Percentiles rank a stretch among this genome's conserved stretches.
Evolutionary conservation across 2,797 vertebrate genomes (phyloP).

Genomic region (Morus bassanus): DNA sequence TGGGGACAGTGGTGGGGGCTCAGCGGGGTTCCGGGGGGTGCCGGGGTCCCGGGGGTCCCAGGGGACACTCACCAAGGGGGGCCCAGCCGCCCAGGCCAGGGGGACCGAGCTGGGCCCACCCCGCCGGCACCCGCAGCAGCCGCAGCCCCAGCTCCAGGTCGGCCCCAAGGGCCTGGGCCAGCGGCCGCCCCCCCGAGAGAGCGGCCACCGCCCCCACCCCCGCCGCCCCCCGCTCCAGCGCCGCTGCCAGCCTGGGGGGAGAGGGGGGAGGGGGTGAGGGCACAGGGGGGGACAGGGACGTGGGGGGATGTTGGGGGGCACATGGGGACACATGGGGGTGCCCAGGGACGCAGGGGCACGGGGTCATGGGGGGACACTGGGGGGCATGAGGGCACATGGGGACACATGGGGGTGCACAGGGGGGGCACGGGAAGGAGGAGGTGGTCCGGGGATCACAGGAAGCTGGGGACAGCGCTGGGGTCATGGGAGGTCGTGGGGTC

Average conservation of each 20-base stretch:
- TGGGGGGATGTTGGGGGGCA: background rate
- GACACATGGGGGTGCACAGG: no score
- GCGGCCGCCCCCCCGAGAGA: slow-evolving; percentile 61
- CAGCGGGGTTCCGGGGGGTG: background rate
- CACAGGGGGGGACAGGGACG: background rate
- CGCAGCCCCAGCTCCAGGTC: slow-evolving; percentile 74
- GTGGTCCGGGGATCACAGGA: background rate
- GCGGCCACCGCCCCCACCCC: background rate
- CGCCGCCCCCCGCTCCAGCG: background rate
- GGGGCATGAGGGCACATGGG: background rate
- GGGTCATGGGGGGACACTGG: no score
- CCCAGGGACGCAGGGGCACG: no score
- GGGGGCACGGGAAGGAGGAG: background rate
- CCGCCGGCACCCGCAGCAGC: slow-evolving; percentile 79
- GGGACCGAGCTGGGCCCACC: slow-evolving; percentile 82
- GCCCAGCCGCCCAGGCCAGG: slow-evolving; percentile 77
- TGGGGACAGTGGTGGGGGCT: background rate
- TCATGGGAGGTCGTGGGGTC: no score
- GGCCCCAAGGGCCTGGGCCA: slow-evolving; percentile 66
- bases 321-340: no score
- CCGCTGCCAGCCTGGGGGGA: background rate
- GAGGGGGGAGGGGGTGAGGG: background rate
- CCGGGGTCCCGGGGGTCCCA: background rate
- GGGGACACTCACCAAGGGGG: slow-evolving; percentile 76
- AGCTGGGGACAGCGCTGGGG: no score